Evolutionary conservation across 2,113 vertebrate species (phyloP).

Genomic region (Butastur rufipennis): DNA sequence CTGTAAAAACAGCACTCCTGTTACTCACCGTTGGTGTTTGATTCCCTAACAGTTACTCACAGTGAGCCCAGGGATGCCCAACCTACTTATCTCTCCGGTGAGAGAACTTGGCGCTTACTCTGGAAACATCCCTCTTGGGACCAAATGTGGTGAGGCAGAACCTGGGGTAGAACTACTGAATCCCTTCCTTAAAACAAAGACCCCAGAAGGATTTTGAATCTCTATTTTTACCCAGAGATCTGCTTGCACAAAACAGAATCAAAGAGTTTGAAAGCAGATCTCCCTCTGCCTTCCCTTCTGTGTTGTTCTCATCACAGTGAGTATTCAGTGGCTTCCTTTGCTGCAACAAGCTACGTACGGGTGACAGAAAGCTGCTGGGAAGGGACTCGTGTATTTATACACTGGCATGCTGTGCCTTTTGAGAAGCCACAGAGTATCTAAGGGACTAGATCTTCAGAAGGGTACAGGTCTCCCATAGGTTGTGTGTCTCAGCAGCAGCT

Average conservation of each 20-base stretch:
- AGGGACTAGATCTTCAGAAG: neutral
- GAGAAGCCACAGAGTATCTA: neutral
- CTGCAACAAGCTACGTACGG: neutral
- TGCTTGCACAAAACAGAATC: neutral
- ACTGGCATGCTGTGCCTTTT: neutral
- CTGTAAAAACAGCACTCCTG: neutral
- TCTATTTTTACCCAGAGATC: neutral
- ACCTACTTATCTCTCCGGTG: neutral
- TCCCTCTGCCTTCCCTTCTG: neutral
- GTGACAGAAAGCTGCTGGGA: neutral
- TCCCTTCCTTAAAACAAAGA: neutral
- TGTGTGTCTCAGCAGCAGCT: neutral
- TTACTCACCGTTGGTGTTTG: neutral
- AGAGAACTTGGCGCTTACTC: neutral
- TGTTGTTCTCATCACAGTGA: neutral
- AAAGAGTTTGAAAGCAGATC: neutral
- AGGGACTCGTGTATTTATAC: fast-evolving
- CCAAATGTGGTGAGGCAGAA: neutral
- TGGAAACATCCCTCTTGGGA: neutral
- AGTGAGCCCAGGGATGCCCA: neutral
- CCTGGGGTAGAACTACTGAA: neutral
- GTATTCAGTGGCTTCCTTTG: neutral
- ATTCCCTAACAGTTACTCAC: neutral
- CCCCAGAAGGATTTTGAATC: neutral
- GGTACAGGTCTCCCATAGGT: neutral